These are phyloP conservation scores for Sternarchorhynchus goeldii DNA, from an alignment of 2,797 vertebrate species.

Conservation along the genomic window DNA sequence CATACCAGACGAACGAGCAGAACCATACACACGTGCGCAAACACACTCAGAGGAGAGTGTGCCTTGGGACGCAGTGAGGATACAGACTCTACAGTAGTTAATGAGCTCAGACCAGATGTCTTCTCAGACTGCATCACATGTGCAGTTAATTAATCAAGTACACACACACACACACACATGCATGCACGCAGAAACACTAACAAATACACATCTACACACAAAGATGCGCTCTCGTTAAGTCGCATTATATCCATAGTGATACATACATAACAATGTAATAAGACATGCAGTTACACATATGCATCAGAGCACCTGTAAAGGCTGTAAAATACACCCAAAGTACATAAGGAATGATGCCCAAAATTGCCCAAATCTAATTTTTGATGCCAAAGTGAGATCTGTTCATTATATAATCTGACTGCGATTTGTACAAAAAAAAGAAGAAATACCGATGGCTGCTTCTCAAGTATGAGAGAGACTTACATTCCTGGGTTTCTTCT, in stretches of 20 bases:
- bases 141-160: conserved; percentile 72
- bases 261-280: neutral
- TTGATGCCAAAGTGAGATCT: no score
- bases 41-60: conserved; percentile 15
- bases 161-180: conserved; percentile 43
- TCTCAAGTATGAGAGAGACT: no score
- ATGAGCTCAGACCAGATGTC: conserved; percentile 73
- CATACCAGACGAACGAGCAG: no score
- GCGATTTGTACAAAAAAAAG: no score
- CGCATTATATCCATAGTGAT: no score
- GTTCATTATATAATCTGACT: no score
- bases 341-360: neutral
- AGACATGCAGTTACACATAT: neutral
- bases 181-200: neutral
- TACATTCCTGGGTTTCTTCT: no score
- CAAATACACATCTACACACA: neutral
- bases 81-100: conserved; percentile 68
- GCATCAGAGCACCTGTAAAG: no score
- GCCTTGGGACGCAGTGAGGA: conserved; percentile 57
- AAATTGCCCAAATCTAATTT: no score
- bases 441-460: no score
- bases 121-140: conserved; percentile 59
- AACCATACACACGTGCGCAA: conserved; percentile 5
- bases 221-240: neutral
- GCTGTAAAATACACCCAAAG: conserved; percentile 4